Evolutionary conservation across 2,797 vertebrate genomes (phyloP), one percentile per base, ranked within the genome.

Genomic region (Morus bassanus): DNA sequence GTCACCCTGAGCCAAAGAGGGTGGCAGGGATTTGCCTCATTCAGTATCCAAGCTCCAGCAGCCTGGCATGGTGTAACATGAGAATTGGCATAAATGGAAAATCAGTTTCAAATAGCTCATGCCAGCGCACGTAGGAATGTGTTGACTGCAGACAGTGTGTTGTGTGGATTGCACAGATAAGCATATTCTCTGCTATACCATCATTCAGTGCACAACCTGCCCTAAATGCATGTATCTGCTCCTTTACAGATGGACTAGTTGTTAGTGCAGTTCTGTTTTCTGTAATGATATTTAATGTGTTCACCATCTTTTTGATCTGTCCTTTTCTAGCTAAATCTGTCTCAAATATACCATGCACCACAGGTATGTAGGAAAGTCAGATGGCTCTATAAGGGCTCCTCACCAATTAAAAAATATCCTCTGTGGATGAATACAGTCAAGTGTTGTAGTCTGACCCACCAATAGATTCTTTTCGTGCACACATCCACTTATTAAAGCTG

Each of bases 341-440:
- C 77, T 94, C 79, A 69, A 75, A 89, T 88, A 92, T 88, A 88
- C 91, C 82, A 54, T 43, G 59, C 5, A 6, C 79, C 79, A 68
- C 91, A 85, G 92, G 80, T 88, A 28, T n/a, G 39, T 51, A 39
- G 51, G 76, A 64, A 94, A 95, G 94, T 94, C 87, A 91, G 70
- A 72, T 78, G 80, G 43, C 59, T 89, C 73, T 92, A 27, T 88
- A 90, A 93, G 91, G 94, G 82, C 73, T 96, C 46, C 85, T 93
- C 51, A 94, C 87, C 93, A 97, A 96, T 97, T 97, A 97, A 96
- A 97, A 96, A 81, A 73, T 94, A 81, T 91, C 74, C 76, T 70
- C 87, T 87, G 82, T 85, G 63, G 92, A 91, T 88, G 77, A 85
- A 78, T 93, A 87, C 39, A 88, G 92, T 67, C 88, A 82, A 88